Percentiles rank a stretch among this genome's conserved stretches.
Evolutionary conservation across 2,888 invertebrate genomes (phyloP).

Genomic region (Synanthedon formicaeformis): DNA sequence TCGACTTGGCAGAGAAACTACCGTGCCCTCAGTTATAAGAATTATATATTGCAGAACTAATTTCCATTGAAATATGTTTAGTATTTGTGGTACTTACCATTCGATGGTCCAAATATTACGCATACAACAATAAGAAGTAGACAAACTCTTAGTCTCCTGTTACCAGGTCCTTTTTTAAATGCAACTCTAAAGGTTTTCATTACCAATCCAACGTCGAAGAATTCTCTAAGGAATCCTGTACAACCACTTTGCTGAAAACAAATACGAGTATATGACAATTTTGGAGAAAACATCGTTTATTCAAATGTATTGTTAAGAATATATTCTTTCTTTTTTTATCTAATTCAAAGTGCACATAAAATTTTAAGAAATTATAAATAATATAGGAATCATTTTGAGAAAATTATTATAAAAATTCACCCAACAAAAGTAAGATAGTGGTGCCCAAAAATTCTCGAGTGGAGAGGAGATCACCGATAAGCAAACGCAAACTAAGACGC

Average conservation of each 20-base stretch:
- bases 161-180: conserved; percentile 79
- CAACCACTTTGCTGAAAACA: conserved; percentile 25
- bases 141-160: conserved; percentile 78
- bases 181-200: conserved; percentile 82
- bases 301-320: not conserved
- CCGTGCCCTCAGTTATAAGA: no score
- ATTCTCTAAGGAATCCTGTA: conserved; percentile 67
- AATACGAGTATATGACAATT: no score
- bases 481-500: no score
- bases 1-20: no score
- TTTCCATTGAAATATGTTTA: no score
- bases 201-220: conserved; percentile 81
- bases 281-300: not conserved
- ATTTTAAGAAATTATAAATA: no score
- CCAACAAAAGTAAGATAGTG: no score
- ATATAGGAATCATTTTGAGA: no score
- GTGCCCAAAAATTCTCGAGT: no score
- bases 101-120: conserved; percentile 86
- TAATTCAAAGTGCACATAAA: conserved; percentile 1
- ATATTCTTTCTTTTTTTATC: conserved; percentile 1
- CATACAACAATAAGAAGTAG: conserved; percentile 83
- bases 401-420: no score
- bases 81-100: conserved; percentile 68
- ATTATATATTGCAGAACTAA: no score
- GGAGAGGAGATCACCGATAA: no score